Conservation (phyloP, 2,113 vertebrate species). For the Gavia stellata region DNA sequence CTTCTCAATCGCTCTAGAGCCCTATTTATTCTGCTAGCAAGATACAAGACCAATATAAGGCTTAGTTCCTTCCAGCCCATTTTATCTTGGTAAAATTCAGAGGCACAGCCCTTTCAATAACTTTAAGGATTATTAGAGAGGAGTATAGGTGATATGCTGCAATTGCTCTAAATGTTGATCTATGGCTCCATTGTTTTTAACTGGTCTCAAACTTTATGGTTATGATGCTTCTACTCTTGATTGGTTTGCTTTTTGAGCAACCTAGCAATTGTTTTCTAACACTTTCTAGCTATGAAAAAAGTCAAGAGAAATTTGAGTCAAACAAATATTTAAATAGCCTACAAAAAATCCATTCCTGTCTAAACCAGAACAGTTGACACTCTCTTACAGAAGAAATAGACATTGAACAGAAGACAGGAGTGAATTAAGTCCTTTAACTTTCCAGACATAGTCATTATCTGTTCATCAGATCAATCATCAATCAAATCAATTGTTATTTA, state of each 20-base stretch:
- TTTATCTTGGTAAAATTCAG: not conserved
- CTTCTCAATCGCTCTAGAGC: not conserved
- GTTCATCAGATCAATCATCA: too few relatives aligned
- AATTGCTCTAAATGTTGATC: not conserved
- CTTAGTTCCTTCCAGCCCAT: not conserved
- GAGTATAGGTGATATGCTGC: not conserved
- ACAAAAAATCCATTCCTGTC: not conserved
- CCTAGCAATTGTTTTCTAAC: not conserved
- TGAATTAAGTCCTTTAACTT: not conserved
- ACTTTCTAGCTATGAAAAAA: not conserved
- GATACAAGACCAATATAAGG: not conserved
- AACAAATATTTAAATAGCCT: not conserved
- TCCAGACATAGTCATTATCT: not conserved
- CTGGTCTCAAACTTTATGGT: not conserved
- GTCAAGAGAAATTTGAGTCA: not conserved
- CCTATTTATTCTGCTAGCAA: not conserved
- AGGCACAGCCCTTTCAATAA: not conserved
- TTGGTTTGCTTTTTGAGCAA: not conserved
- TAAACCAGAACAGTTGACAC: not conserved
- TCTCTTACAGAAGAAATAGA: not conserved
- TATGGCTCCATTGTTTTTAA: not conserved
- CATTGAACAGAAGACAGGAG: not conserved
- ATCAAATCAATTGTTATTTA: not conserved
- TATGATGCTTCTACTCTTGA: not conserved
- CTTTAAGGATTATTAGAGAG: not conserved